Base-by-base conservation (phyloP, 2,888 invertebrate genomes). In the Perizoma flavofasciatum region DNA sequence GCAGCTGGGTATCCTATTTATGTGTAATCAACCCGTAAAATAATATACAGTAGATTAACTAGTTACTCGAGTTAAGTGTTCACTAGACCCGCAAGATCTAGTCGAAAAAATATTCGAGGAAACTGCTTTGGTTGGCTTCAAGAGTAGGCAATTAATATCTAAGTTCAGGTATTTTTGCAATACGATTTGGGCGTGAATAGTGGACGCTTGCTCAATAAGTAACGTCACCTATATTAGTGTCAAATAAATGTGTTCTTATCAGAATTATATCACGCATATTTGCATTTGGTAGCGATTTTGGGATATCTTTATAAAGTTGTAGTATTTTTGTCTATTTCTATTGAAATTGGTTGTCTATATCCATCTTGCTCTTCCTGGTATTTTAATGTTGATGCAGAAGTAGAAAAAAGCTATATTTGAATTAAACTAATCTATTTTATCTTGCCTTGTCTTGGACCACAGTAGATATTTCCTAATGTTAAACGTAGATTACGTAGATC, bases 401-500 rank as follows among this genome's bases (percentile, higher is more conserved):
- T 59, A 55, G 63, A 53, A 55, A 48, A 63, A 41, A 48, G 33
- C 33, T 35, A 52, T 44, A 63, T 54, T 70, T 63, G 59, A 63
- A 66, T 62, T 53, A 51, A 68, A 67, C 63, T 77, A 75, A 73
- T 75, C 76, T 71, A 61, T 65, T 46, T 69, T 49, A 68, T 79
- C 79, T 81, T 78, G 81, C 80, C 79, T 73, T 72, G 53, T 70
- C 61, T 70, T 61, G 75, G 78, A 76, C 74, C 74, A 77, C 69
- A 55, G 57, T 68, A 65, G 66, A 55, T 52, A 10, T 48, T 57
- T 51, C 50, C 59, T 53, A 51, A 43, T 61, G 49, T 37, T 50
- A 59, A 51, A 59, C 50, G 41, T 58, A 59, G 59, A 57, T 60
- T 61, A 59, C 50, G 41, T 58, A 59, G 59, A 57, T 60, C 63